A percentile compares a stretch with the other conserved stretches of the same genome.
These are phyloP conservation scores for cat (Felis catus) DNA, from an alignment of 2,113 vertebrate genomes.

Conservation along the genomic window F.catus_Fca126_mat1.0 CM031414.1:85054501-85055000, in stretches of 20 bases:
- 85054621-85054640: not conserved
- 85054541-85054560: not conserved
- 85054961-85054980: not conserved
- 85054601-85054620: not conserved
- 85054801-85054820: not conserved
- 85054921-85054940: not conserved
- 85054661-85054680: not conserved
- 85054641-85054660: not conserved
- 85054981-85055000: not conserved
- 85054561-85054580: not conserved
- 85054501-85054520: not conserved
- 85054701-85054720: not conserved
- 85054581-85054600: rapidly evolving
- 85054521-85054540: not conserved
- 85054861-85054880: not conserved
- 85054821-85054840: not conserved
- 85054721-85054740: not conserved
- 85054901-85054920: not conserved
- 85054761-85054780: not conserved
- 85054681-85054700: not conserved
- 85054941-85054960: not conserved
- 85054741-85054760: not conserved
- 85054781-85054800: not conserved
- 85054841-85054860: not conserved
- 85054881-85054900: not conserved